phyloP scores from a whole-genome alignment of 2,113 vertebrate species.

The Rhea americana region DNA sequence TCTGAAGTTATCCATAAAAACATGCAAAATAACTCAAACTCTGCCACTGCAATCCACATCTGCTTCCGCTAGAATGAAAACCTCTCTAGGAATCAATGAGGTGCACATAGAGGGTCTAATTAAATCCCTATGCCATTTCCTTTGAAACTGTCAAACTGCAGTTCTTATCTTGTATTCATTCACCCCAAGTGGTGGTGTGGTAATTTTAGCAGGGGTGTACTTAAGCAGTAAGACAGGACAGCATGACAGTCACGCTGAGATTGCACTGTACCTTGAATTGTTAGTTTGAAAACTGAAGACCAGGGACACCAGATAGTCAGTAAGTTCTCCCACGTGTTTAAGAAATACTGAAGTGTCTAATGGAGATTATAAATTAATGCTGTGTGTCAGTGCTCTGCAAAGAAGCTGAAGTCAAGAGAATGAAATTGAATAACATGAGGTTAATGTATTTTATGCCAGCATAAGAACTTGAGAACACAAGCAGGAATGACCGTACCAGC shows the following conservation, averaged over 20 bases:
- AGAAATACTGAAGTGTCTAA: neutral
- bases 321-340: neutral
- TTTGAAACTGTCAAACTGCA: constrained; percentile 72
- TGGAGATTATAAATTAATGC: neutral
- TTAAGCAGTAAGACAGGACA: constrained; percentile 63
- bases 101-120: constrained; percentile 66
- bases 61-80: constrained; percentile 73
- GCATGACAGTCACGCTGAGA: constrained; percentile 34
- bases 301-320: constrained; percentile 4
- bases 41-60: constrained; percentile 52
- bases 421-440: neutral
- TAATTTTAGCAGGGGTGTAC: constrained; percentile 68
- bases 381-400: neutral
- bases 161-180: constrained; percentile 67
- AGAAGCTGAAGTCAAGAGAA: neutral
- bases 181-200: constrained; percentile 39
- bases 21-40: constrained; percentile 19
- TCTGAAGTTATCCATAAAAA: constrained; percentile 32
- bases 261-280: neutral
- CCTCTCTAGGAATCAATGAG: constrained; percentile 70
- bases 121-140: constrained; percentile 72
- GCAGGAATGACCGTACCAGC: too few species aligned
- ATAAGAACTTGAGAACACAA: neutral
- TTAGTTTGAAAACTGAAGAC: constrained; percentile 22
- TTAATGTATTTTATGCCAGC: neutral